A percentile compares a stretch with the other conserved stretches of the same genome.
Conservation (phyloP, 2,888 invertebrate species). For the Buathra laborator region DNA sequence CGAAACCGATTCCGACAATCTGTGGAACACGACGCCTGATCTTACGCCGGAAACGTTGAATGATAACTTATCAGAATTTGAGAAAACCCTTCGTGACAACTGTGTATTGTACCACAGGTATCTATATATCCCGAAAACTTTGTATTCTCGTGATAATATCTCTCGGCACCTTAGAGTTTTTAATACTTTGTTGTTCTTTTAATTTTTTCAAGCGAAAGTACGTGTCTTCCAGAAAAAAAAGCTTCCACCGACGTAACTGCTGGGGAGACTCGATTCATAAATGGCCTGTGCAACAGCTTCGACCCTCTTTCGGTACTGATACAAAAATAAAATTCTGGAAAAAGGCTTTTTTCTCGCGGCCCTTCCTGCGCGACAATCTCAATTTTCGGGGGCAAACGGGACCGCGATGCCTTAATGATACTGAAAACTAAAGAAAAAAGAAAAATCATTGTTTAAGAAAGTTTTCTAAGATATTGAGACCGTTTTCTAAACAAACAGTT, state of each 20-base stretch:
- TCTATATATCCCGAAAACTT: background rate
- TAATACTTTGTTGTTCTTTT: background rate
- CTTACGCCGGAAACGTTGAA: conserved; percentile 75
- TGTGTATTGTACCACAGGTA: conserved; percentile 82
- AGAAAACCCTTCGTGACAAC: conserved; percentile 77
- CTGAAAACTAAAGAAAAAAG: too few species aligned
- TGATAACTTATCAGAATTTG: conserved; percentile 78
- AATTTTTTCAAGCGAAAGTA: background rate
- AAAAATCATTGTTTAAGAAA: too few species aligned
- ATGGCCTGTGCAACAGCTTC: background rate
- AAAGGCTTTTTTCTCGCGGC: too few species aligned
- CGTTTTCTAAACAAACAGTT: too few species aligned
- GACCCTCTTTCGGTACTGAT: background rate
- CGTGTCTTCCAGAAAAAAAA: background rate
- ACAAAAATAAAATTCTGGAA: background rate
- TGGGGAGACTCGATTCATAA: background rate
- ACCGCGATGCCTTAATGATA: too few species aligned
- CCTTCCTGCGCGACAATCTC: too few species aligned
- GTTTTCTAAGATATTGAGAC: too few species aligned
- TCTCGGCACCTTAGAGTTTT: too few species aligned
- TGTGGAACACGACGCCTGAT: conserved; percentile 82
- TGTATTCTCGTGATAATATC: background rate
- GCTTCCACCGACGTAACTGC: background rate
- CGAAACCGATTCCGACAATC: conserved; percentile 75
- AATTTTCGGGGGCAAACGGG: too few species aligned